Evolutionary conservation across 2,797 vertebrate species (phyloP).

Genomic region (Peromyscus eremicus): DNA sequence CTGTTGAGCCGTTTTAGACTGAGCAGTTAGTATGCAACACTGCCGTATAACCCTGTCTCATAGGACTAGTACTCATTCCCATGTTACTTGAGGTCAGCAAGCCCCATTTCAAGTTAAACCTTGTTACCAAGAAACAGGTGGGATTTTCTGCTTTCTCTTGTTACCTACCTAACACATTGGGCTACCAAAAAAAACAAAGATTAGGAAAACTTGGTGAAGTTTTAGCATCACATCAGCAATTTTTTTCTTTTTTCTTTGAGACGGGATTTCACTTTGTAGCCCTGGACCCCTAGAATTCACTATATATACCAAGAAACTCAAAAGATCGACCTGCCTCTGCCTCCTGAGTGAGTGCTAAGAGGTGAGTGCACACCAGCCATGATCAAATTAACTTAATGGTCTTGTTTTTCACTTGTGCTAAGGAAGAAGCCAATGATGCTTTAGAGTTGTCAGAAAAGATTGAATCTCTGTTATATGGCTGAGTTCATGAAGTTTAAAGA

Average conservation of each 20-base stretch:
- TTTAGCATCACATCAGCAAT: not conserved
- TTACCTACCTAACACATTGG: not conserved
- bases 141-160: conserved; percentile 1
- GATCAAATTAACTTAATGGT: not conserved
- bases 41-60: not conserved
- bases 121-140: conserved; percentile 41
- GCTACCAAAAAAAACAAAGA: not conserved
- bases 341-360: not conserved
- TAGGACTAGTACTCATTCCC: not conserved
- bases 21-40: not conserved
- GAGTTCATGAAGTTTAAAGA: conserved; percentile 45
- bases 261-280: not conserved
- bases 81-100: conserved; percentile 12
- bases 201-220: conserved; percentile 3
- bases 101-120: not conserved
- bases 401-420: conserved; percentile 29
- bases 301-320: not conserved
- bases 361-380: no score
- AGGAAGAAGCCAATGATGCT: not conserved
- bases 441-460: not conserved
- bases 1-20: conserved; percentile 27
- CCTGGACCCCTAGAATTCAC: not conserved
- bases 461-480: not conserved
- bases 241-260: not conserved
- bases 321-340: not conserved